Evolutionary conservation across 2,113 vertebrate species (phyloP), one percentile per base, ranked within the genome.

Genomic region (Cynoglossus semilaevis): DNA sequence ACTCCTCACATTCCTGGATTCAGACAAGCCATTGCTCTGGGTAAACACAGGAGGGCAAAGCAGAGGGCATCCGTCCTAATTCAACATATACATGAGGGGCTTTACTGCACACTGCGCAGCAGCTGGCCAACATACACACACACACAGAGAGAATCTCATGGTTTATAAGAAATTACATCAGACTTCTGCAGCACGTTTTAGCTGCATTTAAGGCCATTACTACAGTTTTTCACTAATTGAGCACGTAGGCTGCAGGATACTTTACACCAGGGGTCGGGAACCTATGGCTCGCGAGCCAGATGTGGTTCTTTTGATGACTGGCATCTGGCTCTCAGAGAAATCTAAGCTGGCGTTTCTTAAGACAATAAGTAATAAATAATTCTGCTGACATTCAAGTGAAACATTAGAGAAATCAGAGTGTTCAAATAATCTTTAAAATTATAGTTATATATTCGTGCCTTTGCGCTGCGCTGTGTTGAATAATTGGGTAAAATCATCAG

Each of bases 1-100:
- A 42, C 72, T 77, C 64, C 58, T 80, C 67, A 70, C 72, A 88
- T 88, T 89, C 85, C 86, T 81, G 74, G 63, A 83, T 78, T 64
- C 71, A 79, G 83, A 85, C 77, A 67, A 80, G 81, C 82, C 77
- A 22, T 72, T 53, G 73, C 80, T 77, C 59, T 62, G 76, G 64
- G 77, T 74, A 72, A 80, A 78, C 72, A 81, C 67, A 38, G 35
- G 51, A 63, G 68, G 22, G 48, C 73, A 44, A 54, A 59, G 67
- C 76, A 43, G 19, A 38, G 72, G 76, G 72, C 63, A 59, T 7
- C 67, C 56, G 44, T 63, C 76, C 72, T 72, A 70, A 53, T 72
- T 67, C 72, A 80, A 80, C 77, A 68, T 72, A 68, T 57, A 29
- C 6, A 60, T 51, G 51, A 70, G 51, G 54, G 52, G 36, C 54